Conservation (phyloP, 1,140 invertebrate genomes). For the Heterodera schachtii region DNA sequence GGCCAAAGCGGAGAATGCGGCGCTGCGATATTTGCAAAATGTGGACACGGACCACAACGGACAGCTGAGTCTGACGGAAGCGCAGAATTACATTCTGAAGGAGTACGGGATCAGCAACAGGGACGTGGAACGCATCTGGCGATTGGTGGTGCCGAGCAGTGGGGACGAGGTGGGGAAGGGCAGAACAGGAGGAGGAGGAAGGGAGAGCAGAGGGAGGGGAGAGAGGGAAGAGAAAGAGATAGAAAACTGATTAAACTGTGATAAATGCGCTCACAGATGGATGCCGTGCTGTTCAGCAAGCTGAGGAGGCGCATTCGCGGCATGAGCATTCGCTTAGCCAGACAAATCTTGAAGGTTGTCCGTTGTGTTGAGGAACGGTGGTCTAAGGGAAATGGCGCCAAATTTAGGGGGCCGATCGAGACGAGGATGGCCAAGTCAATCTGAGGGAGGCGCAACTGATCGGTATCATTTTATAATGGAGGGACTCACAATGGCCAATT, state of each 20-base stretch:
- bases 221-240: too few species aligned
- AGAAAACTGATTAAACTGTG: too few species aligned
- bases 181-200: neutral
- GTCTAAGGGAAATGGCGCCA: neutral
- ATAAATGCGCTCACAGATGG: conserved; percentile 49
- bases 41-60: conserved; percentile 61
- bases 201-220: too few species aligned
- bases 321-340: conserved; percentile 63
- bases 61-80: conserved; percentile 56
- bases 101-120: conserved; percentile 64
- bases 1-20: conserved; percentile 64
- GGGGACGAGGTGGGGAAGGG: conserved; percentile 34
- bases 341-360: conserved; percentile 64
- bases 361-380: neutral
- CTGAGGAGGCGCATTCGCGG: conserved; percentile 54
- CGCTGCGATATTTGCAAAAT: conserved; percentile 59
- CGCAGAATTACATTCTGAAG: conserved; percentile 60
- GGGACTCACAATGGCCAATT: neutral
- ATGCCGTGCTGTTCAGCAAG: conserved; percentile 59
- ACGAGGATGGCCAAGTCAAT: conserved; percentile 64
- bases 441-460: conserved; percentile 63
- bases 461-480: conserved; percentile 20
- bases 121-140: conserved; percentile 64
- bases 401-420: conserved; percentile 56
- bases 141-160: conserved; percentile 53